These are phyloP conservation scores for Leptodactylus fallax DNA, from an alignment of 2,797 vertebrate species.

Conservation along the genomic window DNA sequence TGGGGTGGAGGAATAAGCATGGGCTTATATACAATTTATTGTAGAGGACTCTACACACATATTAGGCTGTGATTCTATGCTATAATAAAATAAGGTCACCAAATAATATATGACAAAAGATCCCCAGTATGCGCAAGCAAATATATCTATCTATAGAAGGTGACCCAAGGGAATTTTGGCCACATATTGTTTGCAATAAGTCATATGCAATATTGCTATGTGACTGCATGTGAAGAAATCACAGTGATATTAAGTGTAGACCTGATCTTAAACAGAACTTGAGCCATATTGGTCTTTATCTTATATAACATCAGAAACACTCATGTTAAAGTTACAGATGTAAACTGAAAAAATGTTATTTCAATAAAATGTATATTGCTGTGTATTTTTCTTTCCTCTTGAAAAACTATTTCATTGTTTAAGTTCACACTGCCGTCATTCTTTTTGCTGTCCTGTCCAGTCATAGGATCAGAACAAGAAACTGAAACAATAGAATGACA, in stretches of 20 bases:
- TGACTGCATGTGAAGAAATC: not conserved
- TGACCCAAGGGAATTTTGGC: not conserved
- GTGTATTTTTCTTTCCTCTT: not conserved
- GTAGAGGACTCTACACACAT: not conserved
- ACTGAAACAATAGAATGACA: too few species aligned
- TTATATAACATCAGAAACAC: not conserved
- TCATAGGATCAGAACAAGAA: too few species aligned
- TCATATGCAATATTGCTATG: slow-evolving; percentile 16
- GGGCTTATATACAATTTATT: slow-evolving; percentile 31
- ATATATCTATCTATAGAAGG: not conserved
- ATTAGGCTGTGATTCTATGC: not conserved
- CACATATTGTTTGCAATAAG: not conserved
- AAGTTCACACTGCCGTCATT: too few species aligned
- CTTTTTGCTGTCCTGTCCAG: too few species aligned
- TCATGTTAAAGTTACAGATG: slow-evolving; percentile 7
- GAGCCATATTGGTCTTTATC: slow-evolving; percentile 1
- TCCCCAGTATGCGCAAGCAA: not conserved
- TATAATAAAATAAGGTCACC: not conserved
- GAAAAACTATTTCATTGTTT: not conserved
- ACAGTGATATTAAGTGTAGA: not conserved
- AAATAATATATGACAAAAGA: not conserved
- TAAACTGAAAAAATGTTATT: slow-evolving; percentile 23
- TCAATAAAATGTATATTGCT: slow-evolving; percentile 51
- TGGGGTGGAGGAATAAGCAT: slow-evolving; percentile 40
- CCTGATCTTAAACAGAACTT: slow-evolving; percentile 9